A percentile compares a stretch with the other conserved stretches of the same genome.
Conservation (phyloP, 2,888 invertebrate species). For the Cephus nigrinus region DNA sequence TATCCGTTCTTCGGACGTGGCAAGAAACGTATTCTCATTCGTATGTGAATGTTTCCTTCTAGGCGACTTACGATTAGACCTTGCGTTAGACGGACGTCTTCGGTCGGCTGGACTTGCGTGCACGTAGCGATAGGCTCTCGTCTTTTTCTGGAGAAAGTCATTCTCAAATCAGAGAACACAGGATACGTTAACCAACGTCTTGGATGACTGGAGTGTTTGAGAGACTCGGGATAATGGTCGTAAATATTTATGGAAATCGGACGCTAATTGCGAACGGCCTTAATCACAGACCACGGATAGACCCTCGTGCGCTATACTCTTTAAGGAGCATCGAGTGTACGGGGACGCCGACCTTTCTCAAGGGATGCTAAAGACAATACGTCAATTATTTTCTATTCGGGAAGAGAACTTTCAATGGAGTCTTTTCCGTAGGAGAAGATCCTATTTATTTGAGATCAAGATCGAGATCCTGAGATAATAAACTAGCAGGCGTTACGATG, state of each 20-base stretch:
- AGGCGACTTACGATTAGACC: background rate
- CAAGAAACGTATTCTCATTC: background rate
- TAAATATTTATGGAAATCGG: conserved; percentile 1
- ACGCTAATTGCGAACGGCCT: background rate
- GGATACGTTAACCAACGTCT: background rate
- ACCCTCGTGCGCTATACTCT: background rate
- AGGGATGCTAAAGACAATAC: background rate
- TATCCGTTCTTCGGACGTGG: background rate
- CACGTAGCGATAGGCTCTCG: background rate
- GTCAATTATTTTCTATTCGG: background rate
- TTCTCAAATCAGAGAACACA: background rate
- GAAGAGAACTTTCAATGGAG: background rate
- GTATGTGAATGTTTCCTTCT: background rate
- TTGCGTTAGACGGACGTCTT: background rate
- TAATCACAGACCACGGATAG: background rate
- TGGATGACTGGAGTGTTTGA: background rate
- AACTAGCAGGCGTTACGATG: background rate
- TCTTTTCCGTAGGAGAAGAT: background rate
- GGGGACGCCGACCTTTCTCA: background rate
- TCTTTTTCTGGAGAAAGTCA: background rate
- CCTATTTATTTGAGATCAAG: background rate
- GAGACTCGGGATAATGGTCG: background rate
- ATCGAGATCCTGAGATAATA: background rate
- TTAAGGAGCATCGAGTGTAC: background rate
- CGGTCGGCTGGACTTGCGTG: background rate